Evolutionary conservation across 1,140 invertebrate species (phyloP).

Genomic region (Goniozus legneri): DNA sequence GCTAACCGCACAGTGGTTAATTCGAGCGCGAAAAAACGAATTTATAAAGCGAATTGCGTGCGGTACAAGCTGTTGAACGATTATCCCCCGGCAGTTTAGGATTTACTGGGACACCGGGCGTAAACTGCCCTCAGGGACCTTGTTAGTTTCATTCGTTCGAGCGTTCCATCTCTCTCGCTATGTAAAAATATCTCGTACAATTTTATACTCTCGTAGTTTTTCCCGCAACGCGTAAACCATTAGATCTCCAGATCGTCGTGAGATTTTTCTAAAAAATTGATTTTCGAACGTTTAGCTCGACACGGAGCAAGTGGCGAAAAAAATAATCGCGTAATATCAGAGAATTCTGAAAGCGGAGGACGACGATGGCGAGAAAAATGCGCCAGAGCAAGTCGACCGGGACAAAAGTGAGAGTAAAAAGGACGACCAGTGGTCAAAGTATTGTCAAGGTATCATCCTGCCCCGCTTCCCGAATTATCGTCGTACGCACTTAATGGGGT

Average conservation of each 20-base stretch:
- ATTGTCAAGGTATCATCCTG: constrained; percentile 47
- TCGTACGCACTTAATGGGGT: constrained; percentile 43
- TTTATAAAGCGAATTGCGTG: constrained; percentile 15
- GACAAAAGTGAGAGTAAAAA: too few species aligned
- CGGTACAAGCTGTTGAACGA: constrained; percentile 24
- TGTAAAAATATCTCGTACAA: constrained; percentile 21
- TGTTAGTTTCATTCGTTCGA: constrained; percentile 47
- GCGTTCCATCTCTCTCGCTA: constrained; percentile 16
- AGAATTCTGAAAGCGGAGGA: too few species aligned
- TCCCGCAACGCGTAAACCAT: too few species aligned
- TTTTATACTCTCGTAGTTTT: too few species aligned
- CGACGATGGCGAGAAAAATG: constrained; percentile 17
- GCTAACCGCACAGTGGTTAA: not conserved
- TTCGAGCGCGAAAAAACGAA: constrained; percentile 4
- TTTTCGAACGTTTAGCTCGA: too few species aligned
- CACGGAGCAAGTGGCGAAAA: too few species aligned
- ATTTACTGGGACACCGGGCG: constrained; percentile 41
- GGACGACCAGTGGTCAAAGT: constrained; percentile 33
- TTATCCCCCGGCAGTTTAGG: constrained; percentile 28
- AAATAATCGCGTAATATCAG: too few species aligned
- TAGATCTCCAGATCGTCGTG: too few species aligned
- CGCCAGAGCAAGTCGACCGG: constrained; percentile 3
- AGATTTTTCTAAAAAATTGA: too few species aligned
- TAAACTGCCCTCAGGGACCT: constrained; percentile 52
- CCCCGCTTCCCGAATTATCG: constrained; percentile 43